Evolutionary conservation across 2,797 vertebrate species (phyloP).

Genomic region (Perodicticus potto): DNA sequence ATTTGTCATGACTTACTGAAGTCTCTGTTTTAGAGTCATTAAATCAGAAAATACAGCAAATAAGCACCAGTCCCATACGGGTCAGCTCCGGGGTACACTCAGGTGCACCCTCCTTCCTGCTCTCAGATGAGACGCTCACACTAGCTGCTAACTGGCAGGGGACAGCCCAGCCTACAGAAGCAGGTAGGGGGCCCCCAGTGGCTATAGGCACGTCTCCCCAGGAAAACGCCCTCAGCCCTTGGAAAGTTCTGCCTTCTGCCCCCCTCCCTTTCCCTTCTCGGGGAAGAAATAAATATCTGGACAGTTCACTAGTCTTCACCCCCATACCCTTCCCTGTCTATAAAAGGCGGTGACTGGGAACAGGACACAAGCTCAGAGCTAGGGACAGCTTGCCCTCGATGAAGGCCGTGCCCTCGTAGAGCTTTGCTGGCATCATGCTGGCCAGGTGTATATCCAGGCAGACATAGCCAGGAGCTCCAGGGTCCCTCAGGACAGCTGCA

Average conservation of each 20-base stretch:
- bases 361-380: neutral
- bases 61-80: neutral
- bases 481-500: neutral
- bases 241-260: neutral
- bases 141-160: neutral
- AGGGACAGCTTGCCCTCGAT: fast-evolving
- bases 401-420: neutral
- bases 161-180: neutral
- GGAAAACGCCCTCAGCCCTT: fast-evolving
- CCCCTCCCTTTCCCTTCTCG: neutral
- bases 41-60: constrained; percentile 73
- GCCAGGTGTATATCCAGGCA: neutral
- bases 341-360: neutral
- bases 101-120: neutral
- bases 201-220: neutral
- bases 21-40: constrained; percentile 68
- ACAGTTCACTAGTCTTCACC: neutral
- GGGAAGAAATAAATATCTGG: neutral
- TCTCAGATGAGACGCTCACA: neutral
- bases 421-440: neutral
- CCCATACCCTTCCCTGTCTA: neutral
- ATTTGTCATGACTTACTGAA: constrained; percentile 74
- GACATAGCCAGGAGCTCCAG: neutral
- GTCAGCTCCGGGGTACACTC: neutral
- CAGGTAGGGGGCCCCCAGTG: neutral